Conservation (phyloP, 1,140 invertebrate genomes). For the Aleiodes sp. region DNA sequence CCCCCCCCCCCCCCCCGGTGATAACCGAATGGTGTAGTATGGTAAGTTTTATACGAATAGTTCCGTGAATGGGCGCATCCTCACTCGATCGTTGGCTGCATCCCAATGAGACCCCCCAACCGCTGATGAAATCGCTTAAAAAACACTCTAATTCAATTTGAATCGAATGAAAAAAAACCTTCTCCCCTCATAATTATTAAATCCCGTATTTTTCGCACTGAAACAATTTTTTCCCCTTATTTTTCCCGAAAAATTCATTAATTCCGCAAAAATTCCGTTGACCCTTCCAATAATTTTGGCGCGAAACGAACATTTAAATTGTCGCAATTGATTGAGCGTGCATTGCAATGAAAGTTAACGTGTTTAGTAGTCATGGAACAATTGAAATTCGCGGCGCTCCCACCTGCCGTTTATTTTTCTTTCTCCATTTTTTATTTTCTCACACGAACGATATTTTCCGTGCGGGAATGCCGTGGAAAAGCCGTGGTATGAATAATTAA, state of each 20-base stretch:
- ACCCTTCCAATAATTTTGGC: not conserved
- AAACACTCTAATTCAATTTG: not conserved
- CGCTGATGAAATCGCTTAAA: not conserved
- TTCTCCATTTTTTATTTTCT: not conserved
- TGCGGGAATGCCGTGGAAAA: not conserved
- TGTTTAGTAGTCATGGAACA: not conserved
- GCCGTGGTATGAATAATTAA: not conserved
- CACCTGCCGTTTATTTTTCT: too few species aligned
- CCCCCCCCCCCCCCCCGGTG: too few species aligned
- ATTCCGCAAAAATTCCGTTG: not conserved
- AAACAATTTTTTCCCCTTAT: not conserved
- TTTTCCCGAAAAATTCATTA: not conserved
- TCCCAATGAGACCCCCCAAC: slow-evolving; percentile 41
- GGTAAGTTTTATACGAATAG: slow-evolving; percentile 38
- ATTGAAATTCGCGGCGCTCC: slow-evolving; percentile 6
- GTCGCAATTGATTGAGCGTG: not conserved
- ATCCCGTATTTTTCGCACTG: not conserved
- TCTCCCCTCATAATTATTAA: not conserved
- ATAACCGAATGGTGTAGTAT: slow-evolving; percentile 23
- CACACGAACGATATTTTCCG: not conserved
- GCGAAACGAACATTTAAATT: not conserved
- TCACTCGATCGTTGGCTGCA: slow-evolving; percentile 46
- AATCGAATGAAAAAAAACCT: not conserved
- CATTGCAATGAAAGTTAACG: not conserved
- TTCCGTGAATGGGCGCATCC: slow-evolving; percentile 47